Evolutionary conservation across 2,888 invertebrate genomes (phyloP), one percentile per base, ranked within the genome.

Genomic region (Noctua pronuba): DNA sequence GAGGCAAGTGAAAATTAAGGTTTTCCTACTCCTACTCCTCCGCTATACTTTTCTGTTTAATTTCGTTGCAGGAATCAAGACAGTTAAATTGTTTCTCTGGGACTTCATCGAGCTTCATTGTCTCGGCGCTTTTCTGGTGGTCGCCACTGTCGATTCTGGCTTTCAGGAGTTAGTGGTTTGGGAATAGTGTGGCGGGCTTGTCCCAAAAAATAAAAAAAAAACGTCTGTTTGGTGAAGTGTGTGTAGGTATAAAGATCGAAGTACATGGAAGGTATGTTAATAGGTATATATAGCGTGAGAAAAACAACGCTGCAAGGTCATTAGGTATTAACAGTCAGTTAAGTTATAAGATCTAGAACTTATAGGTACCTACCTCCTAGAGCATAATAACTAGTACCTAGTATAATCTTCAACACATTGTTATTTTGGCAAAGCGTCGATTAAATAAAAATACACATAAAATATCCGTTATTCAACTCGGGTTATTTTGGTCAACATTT

Each of bases 301-400:
- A 82, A 72, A 72, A n/a, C 24, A 49, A 28, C 21, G 41, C 28
- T 69, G 35, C 83, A 73, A 82, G 72, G 83, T 60, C 71, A 28
- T 52, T 44, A 68, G 35, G 31, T 64, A 55, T 21, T 24, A 38
- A 41, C n/a, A 41, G 24, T 77, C n/a, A 46, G 35, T 77, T 38
- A 35, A 41, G 71, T 77, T 71, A 82, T 77, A 68, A 72, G 35
- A 16, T 52, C n/a, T 62, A 41, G 46, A 24, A 66, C 49, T 58
- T 8, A 58, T 55, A 44, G 41, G 58, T 44, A 79, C 11, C 4
- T 62, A 35, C 16, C 62, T 38, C 24, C 38, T 64, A 24, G 35
- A 18, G 18, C 7, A 58, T 60, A 62, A 21, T 38, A 38, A 38
- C 5, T 38, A 38, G 38, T 24, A n/a, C n/a, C n/a, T n/a, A 24